These are phyloP conservation scores for Anhinga rufa DNA, from an alignment of 2,113 vertebrate genomes.

Conservation along the genomic window DNA sequence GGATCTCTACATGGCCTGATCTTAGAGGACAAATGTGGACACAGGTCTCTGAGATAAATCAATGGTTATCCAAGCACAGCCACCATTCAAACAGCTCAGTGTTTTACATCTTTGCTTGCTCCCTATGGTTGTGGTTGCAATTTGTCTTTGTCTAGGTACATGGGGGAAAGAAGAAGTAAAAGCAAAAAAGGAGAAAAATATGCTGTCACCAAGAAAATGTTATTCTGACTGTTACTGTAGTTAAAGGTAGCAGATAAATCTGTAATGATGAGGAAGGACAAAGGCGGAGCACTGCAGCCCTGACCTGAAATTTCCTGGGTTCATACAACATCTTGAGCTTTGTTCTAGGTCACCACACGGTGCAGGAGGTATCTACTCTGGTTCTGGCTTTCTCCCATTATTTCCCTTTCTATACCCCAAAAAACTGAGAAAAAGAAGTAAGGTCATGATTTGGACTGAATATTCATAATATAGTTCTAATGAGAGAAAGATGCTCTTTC, in stretches of 20 bases:
- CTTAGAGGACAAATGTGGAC: background rate
- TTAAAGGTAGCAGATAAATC: background rate
- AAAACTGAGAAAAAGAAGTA: background rate
- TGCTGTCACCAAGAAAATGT: background rate
- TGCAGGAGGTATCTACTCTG: background rate
- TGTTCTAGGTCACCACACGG: background rate
- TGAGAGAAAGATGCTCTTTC: background rate
- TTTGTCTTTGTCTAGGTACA: background rate
- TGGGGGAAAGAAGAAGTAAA: background rate
- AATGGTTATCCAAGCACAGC: background rate
- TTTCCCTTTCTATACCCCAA: background rate
- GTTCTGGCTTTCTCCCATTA: background rate
- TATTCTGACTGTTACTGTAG: background rate
- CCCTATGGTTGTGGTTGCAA: background rate
- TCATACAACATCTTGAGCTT: background rate
- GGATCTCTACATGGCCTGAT: background rate
- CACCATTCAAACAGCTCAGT: background rate
- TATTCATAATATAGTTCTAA: background rate
- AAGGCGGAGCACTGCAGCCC: background rate
- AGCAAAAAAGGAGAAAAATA: background rate
- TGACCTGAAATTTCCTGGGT: background rate
- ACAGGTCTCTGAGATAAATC: background rate
- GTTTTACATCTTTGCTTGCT: background rate
- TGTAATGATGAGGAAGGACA: background rate
- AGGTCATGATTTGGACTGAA: background rate